phyloP scores from a whole-genome alignment of 2,888 invertebrate species.

The Philonicus albiceps region DNA sequence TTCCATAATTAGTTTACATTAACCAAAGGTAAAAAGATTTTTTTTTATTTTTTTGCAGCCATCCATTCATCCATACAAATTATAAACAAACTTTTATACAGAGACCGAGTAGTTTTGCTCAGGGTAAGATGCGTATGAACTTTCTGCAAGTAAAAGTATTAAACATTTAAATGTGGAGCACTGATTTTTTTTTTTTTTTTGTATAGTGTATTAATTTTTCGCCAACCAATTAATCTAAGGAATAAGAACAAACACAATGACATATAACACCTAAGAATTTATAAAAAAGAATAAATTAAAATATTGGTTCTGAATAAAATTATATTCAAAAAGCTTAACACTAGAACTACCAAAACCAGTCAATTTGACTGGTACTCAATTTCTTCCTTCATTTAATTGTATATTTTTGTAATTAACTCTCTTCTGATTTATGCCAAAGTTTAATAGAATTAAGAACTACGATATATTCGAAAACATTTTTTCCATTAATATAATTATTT shows the following conservation, averaged over 20 bases:
- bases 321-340: not conserved
- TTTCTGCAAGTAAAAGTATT: conserved; percentile 56
- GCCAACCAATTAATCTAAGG: not conserved
- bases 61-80: conserved; percentile 43
- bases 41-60: conserved; percentile 31
- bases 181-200: not conserved
- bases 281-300: not conserved
- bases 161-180: conserved; percentile 13
- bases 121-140: conserved; percentile 58
- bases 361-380: no score
- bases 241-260: not conserved
- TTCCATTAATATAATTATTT: no score
- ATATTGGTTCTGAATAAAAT: not conserved
- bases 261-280: not conserved
- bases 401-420: no score
- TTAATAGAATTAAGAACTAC: no score
- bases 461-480: no score
- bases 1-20: conserved; percentile 43
- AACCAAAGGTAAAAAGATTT: conserved; percentile 41
- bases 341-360: no score
- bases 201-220: not conserved
- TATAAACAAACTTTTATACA: conserved; percentile 52
- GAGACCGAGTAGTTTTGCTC: conserved; percentile 61
- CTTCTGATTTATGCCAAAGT: no score
- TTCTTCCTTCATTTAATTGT: no score